Evolutionary conservation across 2,888 invertebrate species (phyloP).

Genomic region (Andrena fulva): DNA sequence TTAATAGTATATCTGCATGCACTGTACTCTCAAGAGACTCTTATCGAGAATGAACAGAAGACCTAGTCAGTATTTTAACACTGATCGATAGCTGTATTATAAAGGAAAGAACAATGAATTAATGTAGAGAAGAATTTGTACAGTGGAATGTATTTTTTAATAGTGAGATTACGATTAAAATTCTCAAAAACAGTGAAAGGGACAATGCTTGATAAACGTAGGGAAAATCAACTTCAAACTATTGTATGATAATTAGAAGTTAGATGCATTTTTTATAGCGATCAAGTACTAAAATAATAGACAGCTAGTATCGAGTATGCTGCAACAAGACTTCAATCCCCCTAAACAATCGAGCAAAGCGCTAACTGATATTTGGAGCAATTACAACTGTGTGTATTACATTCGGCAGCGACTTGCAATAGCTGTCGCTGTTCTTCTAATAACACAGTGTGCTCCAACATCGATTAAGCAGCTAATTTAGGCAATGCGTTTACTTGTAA

Average conservation of each 20-base stretch:
- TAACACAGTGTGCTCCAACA: neutral
- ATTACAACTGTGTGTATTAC: neutral
- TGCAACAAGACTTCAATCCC: neutral
- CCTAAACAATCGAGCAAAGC: neutral
- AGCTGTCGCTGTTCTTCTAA: neutral
- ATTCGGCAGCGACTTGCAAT: neutral
- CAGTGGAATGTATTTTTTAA: constrained; percentile 26
- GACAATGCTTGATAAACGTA: constrained; percentile 15
- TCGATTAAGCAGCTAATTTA: neutral
- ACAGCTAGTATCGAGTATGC: neutral
- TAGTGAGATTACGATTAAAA: constrained; percentile 21
- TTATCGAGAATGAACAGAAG: constrained; percentile 14
- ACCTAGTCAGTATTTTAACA: constrained; percentile 49
- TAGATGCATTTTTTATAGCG: neutral
- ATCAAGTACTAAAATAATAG: neutral
- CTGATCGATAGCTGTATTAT: constrained; percentile 32
- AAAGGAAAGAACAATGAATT: neutral
- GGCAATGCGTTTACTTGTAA: neutral
- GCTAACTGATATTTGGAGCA: neutral
- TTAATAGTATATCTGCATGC: neutral
- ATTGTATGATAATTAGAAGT: constrained; percentile 6
- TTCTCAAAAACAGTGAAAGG: neutral
- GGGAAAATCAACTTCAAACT: neutral
- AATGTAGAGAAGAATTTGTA: neutral
- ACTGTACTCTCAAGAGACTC: constrained; percentile 18